These are phyloP conservation scores for Malurus melanocephalus DNA, from an alignment of 2,113 vertebrate species.

Conservation along the genomic window DNA sequence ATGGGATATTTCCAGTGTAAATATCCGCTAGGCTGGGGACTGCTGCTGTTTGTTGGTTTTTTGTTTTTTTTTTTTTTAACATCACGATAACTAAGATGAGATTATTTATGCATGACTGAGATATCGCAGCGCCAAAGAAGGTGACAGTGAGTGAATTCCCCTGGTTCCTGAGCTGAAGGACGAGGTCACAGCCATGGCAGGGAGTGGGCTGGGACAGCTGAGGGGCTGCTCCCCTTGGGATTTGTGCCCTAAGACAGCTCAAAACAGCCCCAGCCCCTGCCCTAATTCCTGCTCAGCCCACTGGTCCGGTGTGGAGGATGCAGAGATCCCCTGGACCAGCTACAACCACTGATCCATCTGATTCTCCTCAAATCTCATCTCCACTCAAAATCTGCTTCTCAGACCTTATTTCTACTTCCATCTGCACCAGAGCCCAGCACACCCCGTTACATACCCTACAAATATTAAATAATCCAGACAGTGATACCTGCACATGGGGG, in stretches of 20 bases:
- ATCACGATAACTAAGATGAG: not conserved
- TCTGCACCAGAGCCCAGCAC: not conserved
- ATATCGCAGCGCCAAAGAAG: not conserved
- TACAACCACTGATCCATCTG: not conserved
- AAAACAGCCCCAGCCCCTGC: not conserved
- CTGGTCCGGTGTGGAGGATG: not conserved
- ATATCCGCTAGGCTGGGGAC: not conserved
- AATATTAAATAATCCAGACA: not conserved
- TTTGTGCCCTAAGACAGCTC: not conserved
- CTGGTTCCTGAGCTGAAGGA: not conserved
- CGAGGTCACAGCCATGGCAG: not conserved
- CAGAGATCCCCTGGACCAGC: not conserved
- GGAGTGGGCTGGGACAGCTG: not conserved
- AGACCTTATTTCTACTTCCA: not conserved
- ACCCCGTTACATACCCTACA: not conserved
- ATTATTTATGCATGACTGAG: slow-evolving; percentile 24
- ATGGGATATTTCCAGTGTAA: not conserved
- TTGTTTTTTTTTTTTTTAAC: not conserved
- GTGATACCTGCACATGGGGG: accelerated
- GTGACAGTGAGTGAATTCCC: not conserved
- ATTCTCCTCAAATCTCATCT: not conserved
- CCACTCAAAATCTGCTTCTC: accelerated
- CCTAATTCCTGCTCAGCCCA: not conserved
- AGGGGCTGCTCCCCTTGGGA: not conserved
- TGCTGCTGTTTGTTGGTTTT: not conserved